phyloP scores from a whole-genome alignment of 2,113 vertebrate species.

The Corythornis vintsioides region DNA sequence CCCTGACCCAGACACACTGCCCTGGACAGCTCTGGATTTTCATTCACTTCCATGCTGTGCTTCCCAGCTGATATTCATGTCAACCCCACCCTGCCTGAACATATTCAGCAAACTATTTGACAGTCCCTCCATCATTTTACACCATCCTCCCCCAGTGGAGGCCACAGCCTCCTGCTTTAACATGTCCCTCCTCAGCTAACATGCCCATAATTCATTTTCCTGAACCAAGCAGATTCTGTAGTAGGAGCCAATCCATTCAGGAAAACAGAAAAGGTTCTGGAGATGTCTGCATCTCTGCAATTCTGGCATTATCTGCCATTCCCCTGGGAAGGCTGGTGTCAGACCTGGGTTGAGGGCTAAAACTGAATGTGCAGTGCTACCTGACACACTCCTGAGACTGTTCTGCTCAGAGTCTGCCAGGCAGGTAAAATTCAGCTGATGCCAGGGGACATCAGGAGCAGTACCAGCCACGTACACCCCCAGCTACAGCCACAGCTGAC shows the following conservation, averaged over 20 bases:
- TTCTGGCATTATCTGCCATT: not conserved
- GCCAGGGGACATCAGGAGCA: not conserved
- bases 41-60: not conserved
- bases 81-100: not conserved
- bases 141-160: not conserved
- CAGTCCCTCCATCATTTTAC: not conserved
- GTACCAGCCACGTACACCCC: not conserved
- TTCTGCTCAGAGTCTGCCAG: not conserved
- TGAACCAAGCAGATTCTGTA: not conserved
- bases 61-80: not conserved
- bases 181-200: not conserved
- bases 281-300: not conserved
- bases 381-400: not conserved
- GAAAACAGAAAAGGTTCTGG: not conserved
- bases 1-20: not conserved
- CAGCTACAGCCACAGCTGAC: not conserved
- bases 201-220: not conserved
- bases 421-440: not conserved
- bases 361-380: not conserved
- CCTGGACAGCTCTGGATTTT: not conserved
- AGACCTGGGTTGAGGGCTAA: not conserved
- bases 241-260: not conserved
- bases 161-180: conserved; percentile 20
- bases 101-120: not conserved
- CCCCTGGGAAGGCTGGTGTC: not conserved